Conservation (phyloP, 1,140 invertebrate species). For the Centruroides vittatus region DNA sequence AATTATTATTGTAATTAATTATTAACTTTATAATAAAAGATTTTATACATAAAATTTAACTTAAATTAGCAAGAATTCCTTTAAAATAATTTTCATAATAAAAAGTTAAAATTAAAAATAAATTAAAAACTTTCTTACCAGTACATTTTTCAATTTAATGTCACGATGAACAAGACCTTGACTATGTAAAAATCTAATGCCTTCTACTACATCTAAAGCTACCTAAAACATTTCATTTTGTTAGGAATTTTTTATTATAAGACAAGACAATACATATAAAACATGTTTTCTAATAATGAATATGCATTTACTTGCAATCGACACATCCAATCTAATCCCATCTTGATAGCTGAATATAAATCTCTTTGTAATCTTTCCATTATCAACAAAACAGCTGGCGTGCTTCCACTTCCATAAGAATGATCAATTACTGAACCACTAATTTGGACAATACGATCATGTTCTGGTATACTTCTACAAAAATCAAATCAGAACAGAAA, state of each 20-base stretch:
- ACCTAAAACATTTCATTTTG: too few species aligned
- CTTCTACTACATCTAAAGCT: constrained; percentile 66
- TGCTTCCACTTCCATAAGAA: constrained; percentile 45
- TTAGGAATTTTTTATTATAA: too few species aligned
- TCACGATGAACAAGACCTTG: constrained; percentile 71
- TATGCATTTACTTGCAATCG: constrained; percentile 37
- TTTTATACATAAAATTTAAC: too few species aligned
- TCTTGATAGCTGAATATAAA: constrained; percentile 62
- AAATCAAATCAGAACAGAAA: too few species aligned
- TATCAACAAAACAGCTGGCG: constrained; percentile 63
- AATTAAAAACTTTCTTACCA: too few species aligned
- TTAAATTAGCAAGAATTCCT: too few species aligned
- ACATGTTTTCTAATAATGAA: too few species aligned
- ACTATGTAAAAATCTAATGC: constrained; percentile 74
- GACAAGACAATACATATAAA: too few species aligned
- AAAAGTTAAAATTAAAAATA: too few species aligned
- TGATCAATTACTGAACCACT: constrained; percentile 72
- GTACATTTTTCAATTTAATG: constrained; percentile 79
- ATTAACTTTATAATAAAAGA: too few species aligned
- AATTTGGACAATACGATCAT: constrained; percentile 64
- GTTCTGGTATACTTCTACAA: constrained; percentile 60
- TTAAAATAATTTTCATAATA: too few species aligned
- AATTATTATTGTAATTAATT: too few species aligned
- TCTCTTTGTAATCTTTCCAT: constrained; percentile 55
- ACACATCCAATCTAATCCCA: constrained; percentile 48